Base-by-base conservation (phyloP, 2,113 vertebrate species). In the Drymodes brunneopygia region DNA sequence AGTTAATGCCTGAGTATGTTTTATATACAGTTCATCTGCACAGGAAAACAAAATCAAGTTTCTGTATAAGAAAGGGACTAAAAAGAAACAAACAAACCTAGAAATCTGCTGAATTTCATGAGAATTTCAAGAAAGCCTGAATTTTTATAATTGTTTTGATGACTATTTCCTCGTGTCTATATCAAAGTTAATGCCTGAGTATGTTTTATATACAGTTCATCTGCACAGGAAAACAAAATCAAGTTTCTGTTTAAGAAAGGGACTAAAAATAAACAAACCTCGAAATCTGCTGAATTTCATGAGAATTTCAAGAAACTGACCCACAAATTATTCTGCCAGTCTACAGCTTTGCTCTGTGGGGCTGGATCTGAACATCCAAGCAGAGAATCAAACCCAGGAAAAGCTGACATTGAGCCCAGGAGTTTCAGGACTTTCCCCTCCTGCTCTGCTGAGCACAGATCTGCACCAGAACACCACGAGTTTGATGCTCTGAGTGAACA, bases 391-490 rank as follows among this genome's bases (percentile, higher is more conserved):
- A 80, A 45, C 2, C 27, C 75, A 83, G 53, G 18, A 65, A n/a
- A 92, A 47, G 21, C 24, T 54, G 7, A 47, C 67, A 0, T 16
- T 64, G 23, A 45, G 14, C 64, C 31, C 77, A 9, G 8, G 45
- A 66, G 20, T 2, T 53, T 31, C 6, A 75, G 45, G 27, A 48
- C 9, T 24, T 80, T 42, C 48, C 35, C 70, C 23, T 50, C 5
- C n/a, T 60, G 22, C 45, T 51, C 45, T 25, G n/a, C 11, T 0
- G 10, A 85, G 45, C 78, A 36, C 42, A 36, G 88, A 90, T 20
- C 58, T 50, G 12, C 12, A 67, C 22, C 58, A 40, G 36, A 36
- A 9, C 75, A 54, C 33, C 1, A 0, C 0, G 1, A 44, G 31
- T 17, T 8, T 8, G 13, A 25, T 44, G 50, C 51, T 44, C 33